Base-by-base conservation (phyloP, 1,140 invertebrate genomes). In the Tetragnatha versicolor region DNA sequence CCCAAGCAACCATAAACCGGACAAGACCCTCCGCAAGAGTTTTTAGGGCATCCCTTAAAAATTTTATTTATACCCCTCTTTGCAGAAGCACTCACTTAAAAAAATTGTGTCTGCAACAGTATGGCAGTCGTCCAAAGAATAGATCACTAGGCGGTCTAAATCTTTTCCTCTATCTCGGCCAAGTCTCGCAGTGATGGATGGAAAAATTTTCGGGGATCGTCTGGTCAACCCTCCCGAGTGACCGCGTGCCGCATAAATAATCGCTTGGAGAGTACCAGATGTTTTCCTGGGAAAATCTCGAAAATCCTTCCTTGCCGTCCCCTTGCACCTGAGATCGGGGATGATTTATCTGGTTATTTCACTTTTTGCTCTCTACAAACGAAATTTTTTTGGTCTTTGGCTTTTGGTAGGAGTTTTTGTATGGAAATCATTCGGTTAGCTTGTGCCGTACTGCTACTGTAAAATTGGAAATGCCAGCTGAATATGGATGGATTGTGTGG, bases 181-280 rank as follows among this genome's bases (percentile, higher is more conserved):
- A 65, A 65, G n/a, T 49, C 27, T 20, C 31, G 47, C 17, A 47
- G 31, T 68, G 63, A 49, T 68, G 17, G 29, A 49, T 68, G 39
- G 6, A 14, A 17, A 14, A 31, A 9, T 68, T 33, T 27, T 20
- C 61, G 25, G 25, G 35, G 27, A 14, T 14, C 33, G 7, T 29
- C 10, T n/a, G 12, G 20, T 20, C 2, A 9, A 68, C 12, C 2
- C 45, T 27, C 65, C 14, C n/a, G 9, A 68, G 45, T 68, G 45
- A 68, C 65, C 25, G 17, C 5, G n/a, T 1, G 2, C 33, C 20
- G 17, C 22, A 10, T 51, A 22, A 49, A 49, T 27, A 65, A 39
- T 42, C 35, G 9, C 22, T 51, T 68, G 47, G 22, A 6, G 14
- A 49, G 14, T 2, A 31, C n/a, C 65, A 68, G 65, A 51, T 49